Conservation (phyloP, 2,888 invertebrate genomes). For the Watsonalla cultraria region DNA sequence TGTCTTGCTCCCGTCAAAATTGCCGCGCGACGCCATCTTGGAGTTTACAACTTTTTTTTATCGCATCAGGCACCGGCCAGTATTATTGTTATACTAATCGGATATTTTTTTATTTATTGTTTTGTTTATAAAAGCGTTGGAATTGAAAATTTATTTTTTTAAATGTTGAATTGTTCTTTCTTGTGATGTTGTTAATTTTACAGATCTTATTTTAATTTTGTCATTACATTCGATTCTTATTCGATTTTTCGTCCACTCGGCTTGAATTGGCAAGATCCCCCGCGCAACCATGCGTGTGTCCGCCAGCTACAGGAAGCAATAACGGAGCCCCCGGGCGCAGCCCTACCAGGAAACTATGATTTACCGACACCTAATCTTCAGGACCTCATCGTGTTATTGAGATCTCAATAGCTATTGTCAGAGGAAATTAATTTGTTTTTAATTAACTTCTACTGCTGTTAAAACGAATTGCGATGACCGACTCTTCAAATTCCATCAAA, state of each 20-base stretch:
- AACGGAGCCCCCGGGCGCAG: constrained; percentile 56
- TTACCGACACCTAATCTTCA: constrained; percentile 47
- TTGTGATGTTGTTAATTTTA: too few species aligned
- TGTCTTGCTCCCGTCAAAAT: constrained; percentile 21
- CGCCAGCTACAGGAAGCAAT: constrained; percentile 72
- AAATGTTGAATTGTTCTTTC: background rate
- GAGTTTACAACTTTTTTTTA: background rate
- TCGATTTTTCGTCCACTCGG: background rate
- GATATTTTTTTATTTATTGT: background rate
- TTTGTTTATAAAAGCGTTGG: background rate
- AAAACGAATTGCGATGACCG: too few species aligned
- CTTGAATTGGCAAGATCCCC: constrained; percentile 4
- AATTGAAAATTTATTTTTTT: background rate
- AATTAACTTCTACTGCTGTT: too few species aligned
- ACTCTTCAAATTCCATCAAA: too few species aligned
- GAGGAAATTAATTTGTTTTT: background rate
- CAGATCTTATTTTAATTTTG: background rate
- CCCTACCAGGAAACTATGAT: constrained; percentile 68
- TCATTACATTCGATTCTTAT: background rate
- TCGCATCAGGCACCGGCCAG: background rate
- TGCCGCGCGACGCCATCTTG: background rate
- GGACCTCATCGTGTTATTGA: constrained; percentile 25
- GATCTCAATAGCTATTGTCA: constrained; percentile 8
- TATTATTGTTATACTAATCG: background rate
- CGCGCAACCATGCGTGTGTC: constrained; percentile 49